Conservation (phyloP, 2,888 invertebrate species). For the Cephonodes hylas region DNA sequence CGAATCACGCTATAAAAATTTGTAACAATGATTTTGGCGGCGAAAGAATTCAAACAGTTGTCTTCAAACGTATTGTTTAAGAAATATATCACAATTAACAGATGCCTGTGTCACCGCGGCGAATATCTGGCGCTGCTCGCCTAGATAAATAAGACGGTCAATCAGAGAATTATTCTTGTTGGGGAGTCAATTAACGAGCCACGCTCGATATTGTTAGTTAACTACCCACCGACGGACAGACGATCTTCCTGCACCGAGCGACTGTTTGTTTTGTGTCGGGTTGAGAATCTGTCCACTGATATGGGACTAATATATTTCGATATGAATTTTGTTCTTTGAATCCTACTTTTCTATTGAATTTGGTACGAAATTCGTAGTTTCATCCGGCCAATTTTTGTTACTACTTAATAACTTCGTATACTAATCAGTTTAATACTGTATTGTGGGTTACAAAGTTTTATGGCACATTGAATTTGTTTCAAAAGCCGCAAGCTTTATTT, state of each 20-base stretch:
- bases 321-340: too few relatives aligned
- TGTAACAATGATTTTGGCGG: not conserved
- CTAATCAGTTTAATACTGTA: not conserved
- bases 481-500: too few relatives aligned
- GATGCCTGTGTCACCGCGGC: not conserved
- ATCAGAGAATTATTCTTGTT: slow-evolving; percentile 3
- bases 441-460: too few relatives aligned
- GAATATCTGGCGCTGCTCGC: not conserved
- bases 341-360: too few relatives aligned
- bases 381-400: too few relatives aligned
- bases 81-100: slow-evolving; percentile 5
- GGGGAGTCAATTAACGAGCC: slow-evolving; percentile 38
- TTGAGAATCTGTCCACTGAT: not conserved
- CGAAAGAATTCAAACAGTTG: slow-evolving; percentile 6
- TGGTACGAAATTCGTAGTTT: too few relatives aligned
- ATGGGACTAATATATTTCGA: not conserved
- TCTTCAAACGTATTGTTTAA: not conserved
- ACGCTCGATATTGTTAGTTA: slow-evolving; percentile 25
- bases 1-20: not conserved
- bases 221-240: slow-evolving; percentile 37
- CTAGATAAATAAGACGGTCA: not conserved
- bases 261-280: slow-evolving; percentile 24
- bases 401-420: too few relatives aligned
- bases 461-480: too few relatives aligned
- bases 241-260: slow-evolving; percentile 27